phyloP scores from a whole-genome alignment of 2,113 vertebrate genomes.

The Paradoxurus hermaphroditus region DNA sequence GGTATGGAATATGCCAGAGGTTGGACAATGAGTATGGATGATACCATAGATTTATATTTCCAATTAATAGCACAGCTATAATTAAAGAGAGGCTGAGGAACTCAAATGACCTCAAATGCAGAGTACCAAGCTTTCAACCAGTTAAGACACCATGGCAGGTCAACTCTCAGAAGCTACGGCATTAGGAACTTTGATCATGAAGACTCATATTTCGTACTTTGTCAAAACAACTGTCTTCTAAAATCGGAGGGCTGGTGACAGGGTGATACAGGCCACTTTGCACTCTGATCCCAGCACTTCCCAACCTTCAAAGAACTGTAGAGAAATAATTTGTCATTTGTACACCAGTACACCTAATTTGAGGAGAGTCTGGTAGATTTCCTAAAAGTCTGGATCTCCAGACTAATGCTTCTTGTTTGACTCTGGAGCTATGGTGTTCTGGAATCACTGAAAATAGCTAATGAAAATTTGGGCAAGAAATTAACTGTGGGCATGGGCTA shows the following conservation, averaged over 20 bases:
- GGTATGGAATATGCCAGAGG: background rate
- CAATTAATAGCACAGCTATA: background rate
- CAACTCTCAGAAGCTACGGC: background rate
- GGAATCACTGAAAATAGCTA: slow-evolving; percentile 18
- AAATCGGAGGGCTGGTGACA: background rate
- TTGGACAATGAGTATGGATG: slow-evolving; percentile 30
- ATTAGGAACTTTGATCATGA: background rate
- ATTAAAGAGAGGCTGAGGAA: slow-evolving; percentile 11
- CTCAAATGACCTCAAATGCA: background rate
- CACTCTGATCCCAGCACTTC: background rate
- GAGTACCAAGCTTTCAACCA: background rate
- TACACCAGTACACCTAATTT: background rate
- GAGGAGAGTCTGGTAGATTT: background rate
- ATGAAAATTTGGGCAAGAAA: background rate
- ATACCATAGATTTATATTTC: background rate
- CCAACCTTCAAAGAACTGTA: background rate
- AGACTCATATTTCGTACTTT: background rate
- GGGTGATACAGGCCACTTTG: background rate
- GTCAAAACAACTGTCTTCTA: background rate
- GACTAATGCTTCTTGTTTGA: background rate
- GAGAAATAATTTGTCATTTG: background rate
- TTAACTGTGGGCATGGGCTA: background rate
- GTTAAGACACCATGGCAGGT: background rate
- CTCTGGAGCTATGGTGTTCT: background rate
- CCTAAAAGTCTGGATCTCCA: background rate